Conservation (phyloP, 2,797 vertebrate species). For the Sebastes nivosus region DNA sequence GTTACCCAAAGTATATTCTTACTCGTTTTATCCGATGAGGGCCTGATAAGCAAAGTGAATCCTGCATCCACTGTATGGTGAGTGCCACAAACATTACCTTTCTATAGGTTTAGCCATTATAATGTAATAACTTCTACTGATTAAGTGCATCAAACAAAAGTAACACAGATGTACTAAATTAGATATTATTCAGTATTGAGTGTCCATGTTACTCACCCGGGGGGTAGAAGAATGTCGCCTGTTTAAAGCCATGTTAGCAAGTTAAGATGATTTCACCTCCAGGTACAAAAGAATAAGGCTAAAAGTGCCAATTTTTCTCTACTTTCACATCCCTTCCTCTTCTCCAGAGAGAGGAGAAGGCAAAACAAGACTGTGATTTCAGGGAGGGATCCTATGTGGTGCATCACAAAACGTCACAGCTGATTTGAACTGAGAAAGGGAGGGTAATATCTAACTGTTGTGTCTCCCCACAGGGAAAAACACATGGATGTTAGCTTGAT, state of each 20-base stretch:
- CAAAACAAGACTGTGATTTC: not conserved
- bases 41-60: not conserved
- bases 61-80: slow-evolving; percentile 39
- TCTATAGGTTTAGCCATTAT: not conserved
- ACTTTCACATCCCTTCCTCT: slow-evolving; percentile 15
- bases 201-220: slow-evolving; percentile 64
- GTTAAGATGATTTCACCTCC: slow-evolving; percentile 3
- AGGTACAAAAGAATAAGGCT: not conserved
- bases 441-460: not conserved
- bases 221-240: slow-evolving; percentile 77
- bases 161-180: not conserved
- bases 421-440: slow-evolving; percentile 18
- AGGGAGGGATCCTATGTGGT: slow-evolving; percentile 43
- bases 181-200: not conserved
- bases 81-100: slow-evolving; percentile 35
- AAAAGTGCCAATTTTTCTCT: not conserved
- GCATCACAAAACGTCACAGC: slow-evolving; percentile 54
- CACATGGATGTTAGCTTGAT: not conserved
- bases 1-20: not conserved
- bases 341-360: not conserved
- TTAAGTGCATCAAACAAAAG: not conserved
- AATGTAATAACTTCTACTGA: not conserved
- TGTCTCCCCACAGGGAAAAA: not conserved
- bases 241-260: slow-evolving; percentile 65
- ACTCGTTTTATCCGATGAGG: not conserved